Conservation (phyloP, 1,140 invertebrate species). For the Zaprionus ghesquierei region DNA sequence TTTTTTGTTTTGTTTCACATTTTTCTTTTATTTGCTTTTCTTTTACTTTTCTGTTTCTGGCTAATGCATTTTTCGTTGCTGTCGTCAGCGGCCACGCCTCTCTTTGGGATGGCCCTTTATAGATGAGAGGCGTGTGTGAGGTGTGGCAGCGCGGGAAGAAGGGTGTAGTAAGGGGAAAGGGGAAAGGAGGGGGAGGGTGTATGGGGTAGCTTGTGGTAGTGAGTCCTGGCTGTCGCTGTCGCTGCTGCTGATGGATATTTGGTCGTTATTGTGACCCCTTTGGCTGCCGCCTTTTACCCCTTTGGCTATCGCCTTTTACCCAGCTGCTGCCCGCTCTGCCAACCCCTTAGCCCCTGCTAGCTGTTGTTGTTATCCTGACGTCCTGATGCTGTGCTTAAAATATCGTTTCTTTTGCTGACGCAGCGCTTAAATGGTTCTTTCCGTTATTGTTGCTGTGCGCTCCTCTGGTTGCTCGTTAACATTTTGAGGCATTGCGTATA, state of each 20-base stretch:
- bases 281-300: background rate
- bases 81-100: constrained; percentile 24
- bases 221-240: background rate
- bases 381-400: constrained; percentile 55
- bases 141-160: background rate
- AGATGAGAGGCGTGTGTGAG: background rate
- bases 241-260: constrained; percentile 60
- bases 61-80: constrained; percentile 45
- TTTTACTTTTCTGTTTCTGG: constrained; percentile 7
- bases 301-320: background rate
- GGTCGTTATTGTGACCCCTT: constrained; percentile 60
- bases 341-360: background rate
- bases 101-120: background rate
- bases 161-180: background rate
- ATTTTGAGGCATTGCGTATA: constrained; percentile 33
- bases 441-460: background rate
- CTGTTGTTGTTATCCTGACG: constrained; percentile 13
- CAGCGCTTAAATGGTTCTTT: constrained; percentile 46
- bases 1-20: background rate
- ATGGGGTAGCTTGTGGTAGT: background rate
- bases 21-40: constrained; percentile 13
- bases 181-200: background rate
- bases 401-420: constrained; percentile 65
- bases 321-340: background rate
- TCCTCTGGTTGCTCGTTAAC: constrained; percentile 11